These are phyloP conservation scores for Prochilodus magdalenae DNA, from an alignment of 2,113 vertebrate species.

Conservation along the genomic window DNA sequence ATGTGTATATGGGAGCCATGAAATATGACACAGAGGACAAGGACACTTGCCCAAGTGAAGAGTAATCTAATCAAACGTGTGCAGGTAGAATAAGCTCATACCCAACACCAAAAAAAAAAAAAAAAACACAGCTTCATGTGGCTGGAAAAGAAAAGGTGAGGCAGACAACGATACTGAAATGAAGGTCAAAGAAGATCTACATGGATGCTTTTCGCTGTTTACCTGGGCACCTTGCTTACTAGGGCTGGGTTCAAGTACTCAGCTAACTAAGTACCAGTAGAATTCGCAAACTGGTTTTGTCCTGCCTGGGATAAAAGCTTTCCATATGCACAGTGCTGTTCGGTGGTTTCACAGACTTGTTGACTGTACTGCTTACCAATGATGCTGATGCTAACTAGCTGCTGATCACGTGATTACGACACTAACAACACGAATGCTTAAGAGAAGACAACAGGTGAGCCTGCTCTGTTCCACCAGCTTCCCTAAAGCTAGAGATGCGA, in stretches of 20 bases:
- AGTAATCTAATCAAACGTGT: conserved; percentile 41
- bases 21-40: conserved; percentile 40
- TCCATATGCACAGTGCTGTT: no score
- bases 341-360: no score
- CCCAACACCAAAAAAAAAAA: conserved; percentile 20
- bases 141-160: conserved; percentile 2
- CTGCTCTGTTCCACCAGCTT: no score
- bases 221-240: neutral
- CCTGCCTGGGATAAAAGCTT: no score
- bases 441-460: no score
- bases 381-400: no score
- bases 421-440: no score
- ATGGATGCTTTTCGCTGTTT: conserved; percentile 6
- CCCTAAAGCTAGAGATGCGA: no score
- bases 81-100: conserved; percentile 12
- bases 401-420: no score
- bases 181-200: neutral
- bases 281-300: no score
- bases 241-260: neutral
- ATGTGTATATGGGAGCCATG: neutral
- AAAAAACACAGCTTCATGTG: neutral
- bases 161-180: neutral
- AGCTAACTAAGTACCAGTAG: no score
- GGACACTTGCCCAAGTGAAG: conserved; percentile 8
- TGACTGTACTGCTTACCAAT: no score